These are phyloP conservation scores for Allacma fusca DNA, from an alignment of 2,888 invertebrate genomes.

Conservation along the genomic window DNA sequence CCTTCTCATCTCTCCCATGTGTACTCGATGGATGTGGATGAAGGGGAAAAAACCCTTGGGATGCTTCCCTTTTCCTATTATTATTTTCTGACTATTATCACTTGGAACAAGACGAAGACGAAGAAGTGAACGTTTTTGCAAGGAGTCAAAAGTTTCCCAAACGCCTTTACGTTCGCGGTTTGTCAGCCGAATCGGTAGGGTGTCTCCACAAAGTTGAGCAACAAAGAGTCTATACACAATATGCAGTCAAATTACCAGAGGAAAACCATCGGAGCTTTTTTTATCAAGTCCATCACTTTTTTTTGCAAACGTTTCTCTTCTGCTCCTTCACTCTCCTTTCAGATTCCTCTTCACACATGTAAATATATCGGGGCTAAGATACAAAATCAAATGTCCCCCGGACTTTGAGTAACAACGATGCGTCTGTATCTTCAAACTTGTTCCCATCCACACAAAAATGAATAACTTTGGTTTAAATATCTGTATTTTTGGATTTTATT, in stretches of 20 bases:
- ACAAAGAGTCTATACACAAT: constrained; percentile 20
- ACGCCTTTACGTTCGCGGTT: constrained; percentile 27
- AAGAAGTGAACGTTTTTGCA: background rate
- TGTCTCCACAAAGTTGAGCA: constrained; percentile 16
- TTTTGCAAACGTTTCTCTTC: background rate
- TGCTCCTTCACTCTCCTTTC: background rate
- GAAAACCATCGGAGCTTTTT: background rate
- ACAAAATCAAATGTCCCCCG: no score
- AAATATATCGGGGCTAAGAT: no score
- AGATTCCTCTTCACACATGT: constrained; percentile 25
- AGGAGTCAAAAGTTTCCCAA: constrained; percentile 21
- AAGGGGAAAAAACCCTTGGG: no score
- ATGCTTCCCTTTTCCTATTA: no score
- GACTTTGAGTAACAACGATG: no score
- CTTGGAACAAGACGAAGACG: background rate
- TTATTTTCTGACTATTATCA: no score
- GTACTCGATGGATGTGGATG: no score
- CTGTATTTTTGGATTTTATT: no score
- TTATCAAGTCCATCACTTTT: background rate
- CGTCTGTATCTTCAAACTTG: no score
- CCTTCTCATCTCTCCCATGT: no score
- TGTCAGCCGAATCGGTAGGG: constrained; percentile 30
- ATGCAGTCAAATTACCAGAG: constrained; percentile 25
- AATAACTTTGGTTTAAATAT: no score
- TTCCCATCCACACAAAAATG: no score